phyloP scores from a whole-genome alignment of 1,140 invertebrate species.

The Heterodera carotae region DNA sequence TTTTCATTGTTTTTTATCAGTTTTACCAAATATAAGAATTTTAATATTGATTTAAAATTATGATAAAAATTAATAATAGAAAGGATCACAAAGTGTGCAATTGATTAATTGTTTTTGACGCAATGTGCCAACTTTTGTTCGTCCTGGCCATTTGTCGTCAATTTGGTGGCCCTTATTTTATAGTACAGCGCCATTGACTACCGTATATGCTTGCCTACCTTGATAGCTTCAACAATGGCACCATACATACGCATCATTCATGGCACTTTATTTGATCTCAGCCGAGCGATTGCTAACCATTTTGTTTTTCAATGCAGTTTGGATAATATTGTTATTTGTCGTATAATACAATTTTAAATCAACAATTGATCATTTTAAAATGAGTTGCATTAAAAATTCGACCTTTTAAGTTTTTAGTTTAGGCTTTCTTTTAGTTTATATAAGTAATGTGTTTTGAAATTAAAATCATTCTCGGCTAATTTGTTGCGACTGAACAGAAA shows the following conservation, averaged over 20 bases:
- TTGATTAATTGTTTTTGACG: slow-evolving; percentile 15
- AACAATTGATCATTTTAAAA: too few relatives aligned
- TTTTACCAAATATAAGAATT: neutral
- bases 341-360: too few relatives aligned
- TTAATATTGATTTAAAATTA: slow-evolving; percentile 1
- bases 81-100: slow-evolving; percentile 16
- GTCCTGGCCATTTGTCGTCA: neutral
- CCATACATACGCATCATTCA: slow-evolving; percentile 22
- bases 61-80: too few relatives aligned
- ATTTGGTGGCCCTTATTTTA: neutral
- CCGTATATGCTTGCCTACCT: neutral
- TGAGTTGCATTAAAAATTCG: too few relatives aligned
- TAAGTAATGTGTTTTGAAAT: too few relatives aligned
- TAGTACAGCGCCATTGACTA: neutral
- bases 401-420: too few relatives aligned
- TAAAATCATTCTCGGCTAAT: too few relatives aligned
- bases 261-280: slow-evolving; percentile 28
- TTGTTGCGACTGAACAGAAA: too few relatives aligned
- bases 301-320: slow-evolving; percentile 12
- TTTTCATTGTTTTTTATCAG: neutral
- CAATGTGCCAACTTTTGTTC: neutral
- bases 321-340: too few relatives aligned
- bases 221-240: slow-evolving; percentile 2
- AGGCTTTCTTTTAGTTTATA: too few relatives aligned
- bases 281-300: slow-evolving; percentile 14